phyloP scores from a whole-genome alignment of 2,888 invertebrate genomes.

The Steinernema carpocapsae region DNA sequence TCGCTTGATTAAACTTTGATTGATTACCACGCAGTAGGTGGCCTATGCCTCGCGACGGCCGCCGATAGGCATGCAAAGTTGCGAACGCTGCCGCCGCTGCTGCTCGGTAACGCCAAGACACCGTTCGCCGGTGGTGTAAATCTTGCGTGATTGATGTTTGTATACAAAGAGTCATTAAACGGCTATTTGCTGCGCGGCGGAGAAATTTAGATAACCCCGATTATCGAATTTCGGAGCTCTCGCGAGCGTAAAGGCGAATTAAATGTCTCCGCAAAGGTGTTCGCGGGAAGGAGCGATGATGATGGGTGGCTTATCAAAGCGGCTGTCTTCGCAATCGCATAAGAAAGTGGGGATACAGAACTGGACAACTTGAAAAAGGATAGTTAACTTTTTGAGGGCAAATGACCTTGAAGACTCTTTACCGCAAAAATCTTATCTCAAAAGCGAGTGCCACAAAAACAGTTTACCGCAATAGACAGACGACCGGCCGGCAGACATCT shows the following conservation, averaged over 20 bases:
- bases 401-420: conserved; percentile 14
- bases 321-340: no score
- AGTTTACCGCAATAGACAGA: conserved; percentile 8
- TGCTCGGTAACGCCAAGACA: conserved; percentile 11
- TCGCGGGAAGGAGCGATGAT: not conserved
- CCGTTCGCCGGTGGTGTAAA: conserved; percentile 5
- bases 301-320: no score
- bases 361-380: no score
- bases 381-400: no score
- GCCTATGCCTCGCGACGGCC: not conserved
- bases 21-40: conserved; percentile 12
- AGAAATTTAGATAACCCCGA: conserved; percentile 31
- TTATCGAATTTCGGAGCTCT: not conserved
- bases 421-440: not conserved
- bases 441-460: not conserved
- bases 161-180: conserved; percentile 32
- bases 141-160: conserved; percentile 25
- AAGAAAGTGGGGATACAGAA: no score
- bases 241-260: no score
- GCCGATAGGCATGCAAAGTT: conserved; percentile 27
- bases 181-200: conserved; percentile 30
- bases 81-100: conserved; percentile 9
- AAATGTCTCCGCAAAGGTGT: no score
- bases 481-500: not conserved
- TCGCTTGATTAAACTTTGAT: conserved; percentile 18